Evolutionary conservation across 2,113 vertebrate genomes (phyloP).

Genomic region (Solea solea): DNA sequence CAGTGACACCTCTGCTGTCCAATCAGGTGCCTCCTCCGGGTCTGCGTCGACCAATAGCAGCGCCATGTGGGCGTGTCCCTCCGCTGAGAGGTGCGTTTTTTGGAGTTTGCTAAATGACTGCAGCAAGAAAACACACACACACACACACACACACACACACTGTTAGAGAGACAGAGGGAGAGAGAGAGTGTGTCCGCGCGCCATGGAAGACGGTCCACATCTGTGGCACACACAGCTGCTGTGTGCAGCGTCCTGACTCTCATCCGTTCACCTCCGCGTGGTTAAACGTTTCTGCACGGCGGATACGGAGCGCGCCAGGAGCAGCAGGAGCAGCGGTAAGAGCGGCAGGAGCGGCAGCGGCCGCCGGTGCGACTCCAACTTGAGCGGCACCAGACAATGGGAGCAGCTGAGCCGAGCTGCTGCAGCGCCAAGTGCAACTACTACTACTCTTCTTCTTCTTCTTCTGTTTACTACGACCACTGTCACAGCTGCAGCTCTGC

Average conservation of each 20-base stretch:
- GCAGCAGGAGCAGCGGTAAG: not conserved
- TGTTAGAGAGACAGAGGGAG: slow-evolving; percentile 56
- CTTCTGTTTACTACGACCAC: slow-evolving; percentile 57
- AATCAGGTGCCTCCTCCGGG: slow-evolving; percentile 62
- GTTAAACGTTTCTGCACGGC: not conserved
- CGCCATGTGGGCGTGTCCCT: slow-evolving; percentile 85
- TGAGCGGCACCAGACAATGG: slow-evolving; percentile 87
- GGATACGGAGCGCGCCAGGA: slow-evolving; percentile 45
- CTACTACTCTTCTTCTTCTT: slow-evolving; percentile 42
- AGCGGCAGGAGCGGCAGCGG: slow-evolving; percentile 41
- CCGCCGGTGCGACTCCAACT: slow-evolving; percentile 79
- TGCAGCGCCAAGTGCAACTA: slow-evolving; percentile 80
- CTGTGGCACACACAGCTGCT: not conserved
- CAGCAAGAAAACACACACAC: slow-evolving; percentile 85
- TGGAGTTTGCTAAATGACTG: slow-evolving; percentile 99
- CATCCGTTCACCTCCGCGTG: no score
- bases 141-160: no score
- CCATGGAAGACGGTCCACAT: slow-evolving; percentile 71
- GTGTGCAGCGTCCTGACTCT: slow-evolving; percentile 14
- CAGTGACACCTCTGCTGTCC: slow-evolving; percentile 75
- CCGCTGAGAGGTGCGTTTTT: slow-evolving; percentile 82
- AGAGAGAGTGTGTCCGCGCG: slow-evolving; percentile 48
- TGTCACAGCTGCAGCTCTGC: slow-evolving; percentile 33
- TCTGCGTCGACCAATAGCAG: slow-evolving; percentile 83
- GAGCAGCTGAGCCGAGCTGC: slow-evolving; percentile 86